Base-by-base conservation (phyloP, 1,140 invertebrate genomes). In the Drosophila littoralis region DNA sequence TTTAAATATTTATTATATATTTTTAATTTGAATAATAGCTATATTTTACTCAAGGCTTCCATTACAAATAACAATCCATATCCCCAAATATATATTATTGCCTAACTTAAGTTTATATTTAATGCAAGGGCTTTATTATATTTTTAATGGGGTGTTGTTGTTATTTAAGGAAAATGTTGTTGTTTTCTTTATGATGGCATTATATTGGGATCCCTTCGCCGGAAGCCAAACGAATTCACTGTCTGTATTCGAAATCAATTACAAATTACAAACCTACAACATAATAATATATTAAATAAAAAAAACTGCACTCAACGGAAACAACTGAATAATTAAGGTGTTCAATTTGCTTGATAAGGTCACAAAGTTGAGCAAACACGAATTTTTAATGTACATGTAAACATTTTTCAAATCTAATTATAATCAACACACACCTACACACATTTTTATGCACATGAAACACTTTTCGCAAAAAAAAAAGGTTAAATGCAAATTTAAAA, bases 311-410 rank as follows among this genome's bases (percentile, higher is more conserved):
- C 74, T 65, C 40, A 55, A 66, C 13, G 48, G 35, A 40, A 40
- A 35, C 28, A 73, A 59, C 50, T 17, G 51, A 45, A 36, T 59
- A n/a, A 22, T 15, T 8, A 52, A 64, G 50, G 40, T 75, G 54
- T 66, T 76, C 52, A 58, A 70, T 40, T 60, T 52, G 67, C 67
- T 72, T 65, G 60, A 33, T 54, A 65, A 75, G 70, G 58, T 70
- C 60, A 59, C 67, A 28, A 28, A 64, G 46, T 72, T 60, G 48
- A 50, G 50, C 42, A 66, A 65, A 73, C 74, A 79, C 77, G 73
- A 79, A 79, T 77, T 77, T 77, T 73, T 64, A 77, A 73, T 79
- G 77, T 79, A 79, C 28, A 77, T 76, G 70, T 63, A 73, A 76
- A 76, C 63, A 64, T 63, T 77, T 77, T 67, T 50, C 10, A 63